Conservation (phyloP, 2,113 vertebrate species). For the Narcine bancroftii region DNA sequence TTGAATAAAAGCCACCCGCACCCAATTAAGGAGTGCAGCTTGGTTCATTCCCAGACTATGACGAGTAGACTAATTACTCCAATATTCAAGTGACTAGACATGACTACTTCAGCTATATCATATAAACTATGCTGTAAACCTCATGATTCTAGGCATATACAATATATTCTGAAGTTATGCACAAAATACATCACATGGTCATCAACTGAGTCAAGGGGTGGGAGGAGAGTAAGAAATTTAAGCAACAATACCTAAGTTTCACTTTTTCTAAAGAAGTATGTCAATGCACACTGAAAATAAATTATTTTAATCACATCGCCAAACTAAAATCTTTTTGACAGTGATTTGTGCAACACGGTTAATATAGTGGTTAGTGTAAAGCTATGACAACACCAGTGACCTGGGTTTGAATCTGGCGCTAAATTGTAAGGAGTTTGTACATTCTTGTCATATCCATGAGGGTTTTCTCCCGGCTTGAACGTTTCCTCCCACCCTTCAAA, state of each 20-base stretch:
- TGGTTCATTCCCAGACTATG: constrained; percentile 31
- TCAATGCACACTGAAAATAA: background rate
- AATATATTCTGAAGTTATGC: background rate
- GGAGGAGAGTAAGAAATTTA: background rate
- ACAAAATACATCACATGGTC: background rate
- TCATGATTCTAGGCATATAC: background rate
- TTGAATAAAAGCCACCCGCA: constrained; percentile 26
- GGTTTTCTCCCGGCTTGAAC: no score
- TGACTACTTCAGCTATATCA: background rate
- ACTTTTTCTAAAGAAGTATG: background rate
- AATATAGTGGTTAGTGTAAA: no score
- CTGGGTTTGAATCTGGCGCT: no score
- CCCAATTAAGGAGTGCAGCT: constrained; percentile 11
- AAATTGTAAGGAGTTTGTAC: no score
- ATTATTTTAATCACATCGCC: background rate
- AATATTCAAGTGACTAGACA: constrained; percentile 8
- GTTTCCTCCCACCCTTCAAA: no score
- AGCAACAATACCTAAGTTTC: background rate
- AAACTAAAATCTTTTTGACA: background rate
- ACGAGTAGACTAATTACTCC: background rate
- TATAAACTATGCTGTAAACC: background rate
- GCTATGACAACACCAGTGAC: no score
- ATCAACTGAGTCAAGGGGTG: background rate
- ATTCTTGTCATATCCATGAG: no score
- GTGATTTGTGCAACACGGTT: no score